Base-by-base conservation (phyloP, 2,797 vertebrate species). In the Sibirionetta formosa region DNA sequence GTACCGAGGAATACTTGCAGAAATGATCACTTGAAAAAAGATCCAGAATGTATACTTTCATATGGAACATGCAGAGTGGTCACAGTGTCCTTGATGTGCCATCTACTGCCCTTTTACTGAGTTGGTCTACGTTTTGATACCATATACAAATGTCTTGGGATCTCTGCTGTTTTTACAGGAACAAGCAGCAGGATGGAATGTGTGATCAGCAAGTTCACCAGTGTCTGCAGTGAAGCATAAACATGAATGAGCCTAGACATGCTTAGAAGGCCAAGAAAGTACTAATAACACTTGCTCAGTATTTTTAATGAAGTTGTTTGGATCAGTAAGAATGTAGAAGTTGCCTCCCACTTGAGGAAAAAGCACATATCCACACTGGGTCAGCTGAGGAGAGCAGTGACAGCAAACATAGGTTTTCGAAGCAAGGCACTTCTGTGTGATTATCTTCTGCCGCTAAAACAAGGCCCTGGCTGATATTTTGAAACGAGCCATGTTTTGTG, bases 231-330 rank as follows among this genome's bases (percentile, higher is more conserved):
- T 42, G 57, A 93, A 92, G 50, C 53, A 54, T 75, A 88, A 94
- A 93, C 72, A 90, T 65, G 79, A 95, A 91, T 95, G 57, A 92
- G 88, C 65, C 72, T 72, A 76, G 79, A 76, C 92, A 94, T 69
- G 84, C 84, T 92, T 93, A 58, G n/a, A 87, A 88, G 53, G 31
- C 57, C 68, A 69, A 92, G 36, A 64, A 92, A 61, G 65, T 61
- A 85, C 75, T 82, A 77, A 71, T 85, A 77, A 80, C 88, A 61
- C 18, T 86, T 92, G 20, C 18, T 86, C 15, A 5, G 44, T 75
- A 53, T 80, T 92, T 88, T 92, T 93, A 92, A 61, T 93, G 29
- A 86, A 65, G 57, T 14, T 58, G 11, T 78, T 92, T 82, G 40
- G 40, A 96, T 24, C 20, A 71, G 29, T 60, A 66, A 86, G 90